Base-by-base conservation (phyloP, 2,113 vertebrate genomes). In the Zosterops borbonicus region DNA sequence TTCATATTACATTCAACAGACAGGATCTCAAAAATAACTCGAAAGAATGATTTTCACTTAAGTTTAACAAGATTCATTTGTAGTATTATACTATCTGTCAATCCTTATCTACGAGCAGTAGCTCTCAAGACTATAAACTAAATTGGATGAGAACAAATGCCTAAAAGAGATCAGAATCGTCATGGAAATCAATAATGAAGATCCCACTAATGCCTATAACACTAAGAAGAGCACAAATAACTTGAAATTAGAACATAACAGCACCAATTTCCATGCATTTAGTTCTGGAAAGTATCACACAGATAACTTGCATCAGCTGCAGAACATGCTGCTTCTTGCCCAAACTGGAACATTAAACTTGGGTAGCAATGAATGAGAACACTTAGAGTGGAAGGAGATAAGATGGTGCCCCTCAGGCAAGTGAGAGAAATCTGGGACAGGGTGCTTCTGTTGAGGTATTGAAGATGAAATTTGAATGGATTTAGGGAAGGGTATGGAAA, bases 251-350 rank as follows among this genome's bases (percentile, higher is more conserved):
- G 67, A 82, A 83, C 9, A 7, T 60, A 76, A 76, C 14, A 20
- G 44, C 41, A 52, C 37, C 21, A 21, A 59, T 39, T 88, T 56
- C 27, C 58, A 68, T 13, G 21, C 33, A 49, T 28, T 63, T 92
- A 76, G 71, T 95, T 93, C 78, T 82, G 85, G 39, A 87, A 95
- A 91, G 71, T 11, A 80, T 69, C 79, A 75, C 60, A n/a, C 3
- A 19, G 56, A 47, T 31, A 83, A 41, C 69, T 74, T 81, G 17
- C 3, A 11, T 64, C 46, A 89, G 77, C 73, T 69, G 68, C 64
- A 87, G 65, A 82, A 84, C 65, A 55, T 4, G 60, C 35, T 90
- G 88, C 70, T 65, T 85, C 85, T 84, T 87, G 56, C 27, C 52
- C 70, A 9, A 50, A 62, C 44, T n/a, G 68, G 73, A 91, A 60